phyloP scores from a whole-genome alignment of 2,797 vertebrate species.

The Epinephelus malabaricus region DNA sequence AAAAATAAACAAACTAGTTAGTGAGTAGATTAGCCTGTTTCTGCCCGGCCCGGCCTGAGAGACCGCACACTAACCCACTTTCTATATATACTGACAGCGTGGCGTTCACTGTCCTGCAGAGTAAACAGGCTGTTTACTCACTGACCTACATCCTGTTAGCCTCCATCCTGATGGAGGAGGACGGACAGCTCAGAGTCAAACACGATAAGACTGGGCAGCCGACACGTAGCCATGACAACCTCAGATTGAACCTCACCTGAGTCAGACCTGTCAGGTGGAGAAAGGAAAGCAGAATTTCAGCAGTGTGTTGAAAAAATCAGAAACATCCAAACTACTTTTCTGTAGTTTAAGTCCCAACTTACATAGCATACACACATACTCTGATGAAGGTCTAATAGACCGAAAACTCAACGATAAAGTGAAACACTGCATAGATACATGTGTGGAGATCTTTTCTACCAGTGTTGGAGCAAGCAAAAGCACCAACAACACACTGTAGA shows the following conservation, averaged over 20 bases:
- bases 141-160: conserved; percentile 76
- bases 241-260: background rate
- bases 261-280: background rate
- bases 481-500: background rate
- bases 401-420: too few species aligned
- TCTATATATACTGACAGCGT: conserved; percentile 70
- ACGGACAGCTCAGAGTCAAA: conserved; percentile 16
- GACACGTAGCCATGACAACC: background rate
- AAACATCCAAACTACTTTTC: background rate
- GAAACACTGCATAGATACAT: too few species aligned
- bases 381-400: too few species aligned
- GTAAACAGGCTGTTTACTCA: conserved; percentile 71
- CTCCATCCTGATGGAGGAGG: conserved; percentile 15
- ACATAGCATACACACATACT: too few species aligned
- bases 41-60: conserved; percentile 41
- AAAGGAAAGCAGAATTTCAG: background rate
- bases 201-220: background rate
- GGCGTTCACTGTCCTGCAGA: conserved; percentile 41
- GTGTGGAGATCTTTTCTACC: too few species aligned
- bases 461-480: background rate
- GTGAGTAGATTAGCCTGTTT: conserved; percentile 69
- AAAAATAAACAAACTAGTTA: conserved; percentile 27
- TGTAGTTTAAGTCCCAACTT: too few species aligned
- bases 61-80: conserved; percentile 76
- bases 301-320: background rate